Evolutionary conservation across 2,113 vertebrate genomes (phyloP).

Genomic region (Macrotis lagotis): DNA sequence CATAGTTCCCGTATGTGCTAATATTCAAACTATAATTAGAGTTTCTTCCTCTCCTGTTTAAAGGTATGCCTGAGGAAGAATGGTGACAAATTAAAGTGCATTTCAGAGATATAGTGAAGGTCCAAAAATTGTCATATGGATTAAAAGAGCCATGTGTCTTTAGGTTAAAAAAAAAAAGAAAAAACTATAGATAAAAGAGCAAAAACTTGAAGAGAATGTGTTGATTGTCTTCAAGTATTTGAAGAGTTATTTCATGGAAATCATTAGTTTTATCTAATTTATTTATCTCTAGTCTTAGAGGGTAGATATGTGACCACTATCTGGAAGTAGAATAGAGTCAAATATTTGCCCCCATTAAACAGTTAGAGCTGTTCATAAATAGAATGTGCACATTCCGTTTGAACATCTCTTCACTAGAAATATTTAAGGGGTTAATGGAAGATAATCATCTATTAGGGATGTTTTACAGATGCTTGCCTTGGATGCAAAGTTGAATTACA

Average conservation of each 20-base stretch:
- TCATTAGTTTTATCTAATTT: neutral
- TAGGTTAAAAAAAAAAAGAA: neutral
- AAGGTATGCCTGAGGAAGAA: neutral
- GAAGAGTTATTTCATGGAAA: neutral
- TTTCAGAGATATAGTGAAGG: neutral
- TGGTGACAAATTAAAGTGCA: constrained; percentile 5
- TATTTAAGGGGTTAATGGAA: neutral
- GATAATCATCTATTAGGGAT: neutral
- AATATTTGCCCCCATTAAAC: neutral
- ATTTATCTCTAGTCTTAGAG: neutral
- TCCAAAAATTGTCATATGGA: neutral
- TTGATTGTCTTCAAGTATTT: neutral
- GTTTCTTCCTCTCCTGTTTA: constrained; percentile 4
- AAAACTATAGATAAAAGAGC: neutral
- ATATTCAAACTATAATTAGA: neutral
- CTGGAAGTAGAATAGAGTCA: neutral
- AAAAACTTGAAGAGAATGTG: neutral
- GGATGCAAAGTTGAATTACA: neutral
- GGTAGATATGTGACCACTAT: neutral
- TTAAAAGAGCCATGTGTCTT: neutral
- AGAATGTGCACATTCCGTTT: neutral
- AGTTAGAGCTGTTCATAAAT: neutral
- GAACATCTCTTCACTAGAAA: neutral
- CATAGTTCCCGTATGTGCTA: neutral
- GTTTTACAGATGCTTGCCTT: neutral